Evolutionary conservation across 2,797 vertebrate species (phyloP).

Genomic region (Hoplostethus mediterraneus): DNA sequence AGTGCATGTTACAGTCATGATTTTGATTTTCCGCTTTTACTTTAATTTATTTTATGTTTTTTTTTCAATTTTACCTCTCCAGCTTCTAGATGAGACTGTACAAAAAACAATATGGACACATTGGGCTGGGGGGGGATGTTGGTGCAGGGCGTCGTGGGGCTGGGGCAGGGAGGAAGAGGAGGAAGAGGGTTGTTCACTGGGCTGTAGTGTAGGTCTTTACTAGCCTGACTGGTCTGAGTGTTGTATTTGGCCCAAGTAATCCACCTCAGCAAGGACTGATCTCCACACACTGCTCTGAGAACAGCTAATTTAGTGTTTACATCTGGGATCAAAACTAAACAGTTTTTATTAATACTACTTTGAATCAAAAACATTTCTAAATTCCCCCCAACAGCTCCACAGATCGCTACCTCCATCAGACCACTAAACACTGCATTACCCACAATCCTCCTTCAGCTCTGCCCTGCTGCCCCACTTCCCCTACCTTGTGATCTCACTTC

Average conservation of each 20-base stretch:
- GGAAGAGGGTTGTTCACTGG: neutral
- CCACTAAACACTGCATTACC: slow-evolving; percentile 20
- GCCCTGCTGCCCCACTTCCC: slow-evolving; percentile 45
- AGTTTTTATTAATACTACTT: too few relatives aligned
- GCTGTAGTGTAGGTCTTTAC: too few relatives aligned
- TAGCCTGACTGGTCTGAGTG: too few relatives aligned
- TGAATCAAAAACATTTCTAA: too few relatives aligned
- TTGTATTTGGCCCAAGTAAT: too few relatives aligned
- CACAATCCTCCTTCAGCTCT: slow-evolving; percentile 49
- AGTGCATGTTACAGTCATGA: slow-evolving; percentile 62
- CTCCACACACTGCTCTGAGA: too few relatives aligned
- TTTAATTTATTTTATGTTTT: slow-evolving; percentile 69
- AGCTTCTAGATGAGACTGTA: slow-evolving; percentile 73
- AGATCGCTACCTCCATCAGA: neutral
- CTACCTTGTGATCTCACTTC: slow-evolving; percentile 64
- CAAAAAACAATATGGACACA: slow-evolving; percentile 61
- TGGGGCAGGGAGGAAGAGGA: slow-evolving; percentile 20
- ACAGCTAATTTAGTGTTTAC: too few relatives aligned
- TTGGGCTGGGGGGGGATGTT: slow-evolving; percentile 29
- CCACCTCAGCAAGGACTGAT: too few relatives aligned
- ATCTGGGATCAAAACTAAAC: too few relatives aligned
- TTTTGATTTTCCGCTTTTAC: slow-evolving; percentile 54
- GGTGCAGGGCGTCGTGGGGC: slow-evolving; percentile 28
- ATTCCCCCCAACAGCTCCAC: too few relatives aligned
- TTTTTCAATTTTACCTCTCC: slow-evolving; percentile 68